Conservation (phyloP, 2,797 vertebrate species). For the Pterois miles region DNA sequence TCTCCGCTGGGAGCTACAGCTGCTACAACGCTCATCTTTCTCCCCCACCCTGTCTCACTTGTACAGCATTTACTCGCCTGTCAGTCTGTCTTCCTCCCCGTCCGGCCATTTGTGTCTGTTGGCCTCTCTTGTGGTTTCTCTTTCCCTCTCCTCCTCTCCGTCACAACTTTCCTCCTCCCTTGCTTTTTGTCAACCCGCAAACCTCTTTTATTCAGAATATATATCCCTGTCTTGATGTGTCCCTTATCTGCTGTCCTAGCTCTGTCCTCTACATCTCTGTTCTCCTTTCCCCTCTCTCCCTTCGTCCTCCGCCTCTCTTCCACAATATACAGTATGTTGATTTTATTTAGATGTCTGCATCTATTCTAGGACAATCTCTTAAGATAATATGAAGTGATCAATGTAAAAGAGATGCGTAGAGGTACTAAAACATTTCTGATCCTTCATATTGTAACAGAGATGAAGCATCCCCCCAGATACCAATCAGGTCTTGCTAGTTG, state of each 20-base stretch:
- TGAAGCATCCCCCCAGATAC: neutral
- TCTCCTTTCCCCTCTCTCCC: slow-evolving; percentile 1
- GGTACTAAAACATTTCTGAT: neutral
- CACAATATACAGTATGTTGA: neutral
- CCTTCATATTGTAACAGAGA: neutral
- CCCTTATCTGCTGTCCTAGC: slow-evolving; percentile 47
- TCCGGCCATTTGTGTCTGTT: slow-evolving; percentile 54
- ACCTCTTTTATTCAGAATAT: slow-evolving; percentile 47
- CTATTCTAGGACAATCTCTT: neutral
- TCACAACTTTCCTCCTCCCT: neutral
- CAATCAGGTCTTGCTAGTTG: neutral
- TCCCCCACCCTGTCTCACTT: slow-evolving; percentile 42
- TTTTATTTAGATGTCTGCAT: neutral
- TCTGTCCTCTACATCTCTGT: slow-evolving; percentile 13
- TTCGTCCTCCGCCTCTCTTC: slow-evolving; percentile 21
- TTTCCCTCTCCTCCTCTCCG: slow-evolving; percentile 6
- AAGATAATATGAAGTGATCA: neutral
- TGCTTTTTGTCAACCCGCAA: slow-evolving; percentile 18
- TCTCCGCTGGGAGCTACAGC: slow-evolving; percentile 64
- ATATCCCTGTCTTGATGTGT: slow-evolving; percentile 32
- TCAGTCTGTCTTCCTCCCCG: slow-evolving; percentile 56
- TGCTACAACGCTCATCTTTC: slow-evolving; percentile 40
- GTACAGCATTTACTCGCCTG: slow-evolving; percentile 61
- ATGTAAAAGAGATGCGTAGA: neutral
- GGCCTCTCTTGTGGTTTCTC: slow-evolving; percentile 46